Base-by-base conservation (phyloP, 2,888 invertebrate genomes). In the Lissocephala sabroskyi region DNA sequence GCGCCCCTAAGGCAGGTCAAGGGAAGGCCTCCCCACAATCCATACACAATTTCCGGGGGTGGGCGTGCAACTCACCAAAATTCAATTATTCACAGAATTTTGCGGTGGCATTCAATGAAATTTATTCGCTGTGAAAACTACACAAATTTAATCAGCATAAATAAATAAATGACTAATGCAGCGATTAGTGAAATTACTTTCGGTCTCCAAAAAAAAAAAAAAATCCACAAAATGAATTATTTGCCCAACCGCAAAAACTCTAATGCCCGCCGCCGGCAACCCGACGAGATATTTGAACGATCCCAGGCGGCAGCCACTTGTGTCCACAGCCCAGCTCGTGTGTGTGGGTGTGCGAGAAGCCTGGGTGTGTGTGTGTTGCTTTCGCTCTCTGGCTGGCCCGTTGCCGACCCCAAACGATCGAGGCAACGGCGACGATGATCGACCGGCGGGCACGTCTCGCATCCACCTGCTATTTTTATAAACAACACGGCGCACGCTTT, bases 331-430 rank as follows among this genome's bases (percentile, higher is more conserved):
- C 14, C 10, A 30, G 11, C 6, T 26, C 23, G 28, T 33, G 7
- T 41, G 18, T 33, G 10, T 19, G 29, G 30, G n/a, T 49, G 28
- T 41, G 28, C 29, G 26, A 16, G 23, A 6, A 42, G 46, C 44
- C 29, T 52, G 65, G 42, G 62, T 59, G 49, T 76, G 53, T 76
- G 70, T 74, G 71, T 77, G 74, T 68, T 74, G 74, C 77, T 70
- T 70, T 68, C 71, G 77, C 71, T 74, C 74, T 74, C 76, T 65
- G 33, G 44, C 44, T 30, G 26, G 35, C 45, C 29, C 32, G 19
- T 14, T 62, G n/a, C 23, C 30, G 29, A 2, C 23, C 7, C n/a
- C 4, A 2, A 11, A 2, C n/a, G 28, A n/a, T n/a, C n/a, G n/a
- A n/a, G n/a, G n/a, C n/a, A n/a, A n/a, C n/a, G n/a, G n/a, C n/a